phyloP scores from a whole-genome alignment of 1,140 invertebrate species.

The Formica selysi region DNA sequence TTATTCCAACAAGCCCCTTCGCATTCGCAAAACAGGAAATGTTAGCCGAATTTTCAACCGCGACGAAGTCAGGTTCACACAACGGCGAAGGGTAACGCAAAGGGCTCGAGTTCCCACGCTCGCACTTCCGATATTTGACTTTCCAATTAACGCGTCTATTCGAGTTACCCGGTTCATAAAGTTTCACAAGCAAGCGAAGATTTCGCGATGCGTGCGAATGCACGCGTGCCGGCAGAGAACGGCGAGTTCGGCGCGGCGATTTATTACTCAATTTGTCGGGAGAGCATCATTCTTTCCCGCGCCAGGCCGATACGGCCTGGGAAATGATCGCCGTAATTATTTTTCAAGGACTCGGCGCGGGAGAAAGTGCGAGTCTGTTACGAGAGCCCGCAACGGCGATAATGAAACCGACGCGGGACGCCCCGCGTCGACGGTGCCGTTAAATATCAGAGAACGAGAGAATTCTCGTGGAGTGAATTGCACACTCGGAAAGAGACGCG shows the following conservation, averaged over 20 bases:
- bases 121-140: conserved; percentile 75
- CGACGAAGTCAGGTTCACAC: conserved; percentile 8
- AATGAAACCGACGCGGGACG: conserved; percentile 63
- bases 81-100: conserved; percentile 19
- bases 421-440: conserved; percentile 33
- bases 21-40: conserved; percentile 43
- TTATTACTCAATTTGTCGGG: conserved; percentile 73
- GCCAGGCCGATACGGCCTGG: conserved; percentile 61
- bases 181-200: conserved; percentile 33
- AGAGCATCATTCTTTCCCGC: conserved; percentile 38
- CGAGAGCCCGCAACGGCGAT: background rate
- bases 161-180: conserved; percentile 33
- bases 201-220: background rate
- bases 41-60: conserved; percentile 52
- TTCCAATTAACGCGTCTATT: conserved; percentile 76
- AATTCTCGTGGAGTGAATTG: conserved; percentile 40
- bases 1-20: conserved; percentile 9
- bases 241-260: conserved; percentile 49
- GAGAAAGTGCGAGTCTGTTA: conserved; percentile 23
- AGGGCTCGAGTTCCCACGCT: conserved; percentile 65
- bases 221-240: background rate
- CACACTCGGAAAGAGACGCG: conserved; percentile 11
- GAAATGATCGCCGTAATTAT: conserved; percentile 72
- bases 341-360: conserved; percentile 68
- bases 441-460: conserved; percentile 56